Percentiles rank a stretch among this genome's conserved stretches.
Evolutionary conservation across 2,888 invertebrate genomes (phyloP).

Genomic region (Eueremaeus valkanovi): DNA sequence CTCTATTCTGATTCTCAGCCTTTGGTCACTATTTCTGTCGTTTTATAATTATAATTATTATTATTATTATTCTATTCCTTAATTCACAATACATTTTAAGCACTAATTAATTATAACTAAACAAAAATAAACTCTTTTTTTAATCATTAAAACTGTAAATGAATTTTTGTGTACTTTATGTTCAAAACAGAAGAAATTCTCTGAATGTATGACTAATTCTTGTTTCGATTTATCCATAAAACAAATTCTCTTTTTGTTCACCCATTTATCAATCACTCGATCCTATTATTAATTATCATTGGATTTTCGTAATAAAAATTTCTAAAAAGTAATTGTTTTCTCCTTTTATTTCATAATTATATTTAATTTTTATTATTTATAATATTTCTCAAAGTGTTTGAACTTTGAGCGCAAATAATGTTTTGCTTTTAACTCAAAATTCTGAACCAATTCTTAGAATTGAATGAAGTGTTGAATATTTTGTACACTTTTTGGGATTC

Average conservation of each 20-base stretch:
- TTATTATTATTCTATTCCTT: no score
- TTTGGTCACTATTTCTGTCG: no score
- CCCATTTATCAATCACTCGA: neutral
- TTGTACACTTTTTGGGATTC: no score
- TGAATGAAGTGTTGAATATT: no score
- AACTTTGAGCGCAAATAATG: no score
- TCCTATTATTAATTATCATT: neutral
- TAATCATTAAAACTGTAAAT: neutral
- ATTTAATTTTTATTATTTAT: no score
- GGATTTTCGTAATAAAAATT: slow-evolving; percentile 4
- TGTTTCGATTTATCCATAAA: neutral
- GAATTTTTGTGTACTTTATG: neutral
- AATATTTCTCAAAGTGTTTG: no score
- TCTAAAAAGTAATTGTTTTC: neutral
- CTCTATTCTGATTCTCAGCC: no score
- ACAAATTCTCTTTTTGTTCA: neutral
- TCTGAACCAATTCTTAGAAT: no score
- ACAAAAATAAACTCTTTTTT: neutral
- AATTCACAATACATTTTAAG: neutral
- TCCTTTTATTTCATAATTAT: no score
- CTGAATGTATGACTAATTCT: neutral
- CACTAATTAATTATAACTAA: neutral
- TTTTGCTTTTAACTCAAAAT: no score
- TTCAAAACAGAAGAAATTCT: neutral
- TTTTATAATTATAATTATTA: no score